Percentiles rank a stretch among this genome's conserved stretches.
These are phyloP conservation scores for Gastrophysa polygoni DNA, from an alignment of 2,888 invertebrate genomes.

Conservation along the genomic window DNA sequence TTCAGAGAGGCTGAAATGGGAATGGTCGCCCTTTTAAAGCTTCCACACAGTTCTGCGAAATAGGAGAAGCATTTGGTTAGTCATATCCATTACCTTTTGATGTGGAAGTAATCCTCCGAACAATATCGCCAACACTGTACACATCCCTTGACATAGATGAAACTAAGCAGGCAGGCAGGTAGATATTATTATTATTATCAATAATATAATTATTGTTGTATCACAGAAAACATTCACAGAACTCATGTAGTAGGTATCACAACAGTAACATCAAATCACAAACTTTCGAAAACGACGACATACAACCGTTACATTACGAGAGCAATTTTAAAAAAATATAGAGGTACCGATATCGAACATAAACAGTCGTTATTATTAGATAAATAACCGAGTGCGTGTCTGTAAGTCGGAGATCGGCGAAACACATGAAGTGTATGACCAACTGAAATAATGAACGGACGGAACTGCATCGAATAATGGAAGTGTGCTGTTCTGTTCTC, in stretches of 20 bases:
- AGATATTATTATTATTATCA: not conserved
- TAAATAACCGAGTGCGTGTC: conserved; percentile 2
- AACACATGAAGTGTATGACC: not conserved
- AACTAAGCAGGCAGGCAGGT: not conserved
- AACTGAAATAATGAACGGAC: not conserved
- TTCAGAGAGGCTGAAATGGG: no score
- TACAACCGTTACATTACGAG: not conserved
- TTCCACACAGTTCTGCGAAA: no score
- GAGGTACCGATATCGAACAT: not conserved
- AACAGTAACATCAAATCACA: not conserved
- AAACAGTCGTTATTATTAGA: conserved; percentile 14
- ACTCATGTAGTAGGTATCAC: not conserved
- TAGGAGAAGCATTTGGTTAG: no score
- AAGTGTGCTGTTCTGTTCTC: not conserved
- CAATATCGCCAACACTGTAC: not conserved
- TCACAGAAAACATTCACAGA: not conserved
- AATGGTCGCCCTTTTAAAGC: no score
- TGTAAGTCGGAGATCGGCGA: not conserved
- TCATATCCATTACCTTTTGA: no score
- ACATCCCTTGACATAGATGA: not conserved
- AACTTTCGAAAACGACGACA: not conserved
- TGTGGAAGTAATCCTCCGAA: not conserved
- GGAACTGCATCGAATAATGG: conserved; percentile 2
- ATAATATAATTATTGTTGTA: not conserved
- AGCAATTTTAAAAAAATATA: not conserved